Evolutionary conservation across 37 sponge, comb jelly and placozoan species (phyloP).

Genomic region (Agelas oroides): DNA sequence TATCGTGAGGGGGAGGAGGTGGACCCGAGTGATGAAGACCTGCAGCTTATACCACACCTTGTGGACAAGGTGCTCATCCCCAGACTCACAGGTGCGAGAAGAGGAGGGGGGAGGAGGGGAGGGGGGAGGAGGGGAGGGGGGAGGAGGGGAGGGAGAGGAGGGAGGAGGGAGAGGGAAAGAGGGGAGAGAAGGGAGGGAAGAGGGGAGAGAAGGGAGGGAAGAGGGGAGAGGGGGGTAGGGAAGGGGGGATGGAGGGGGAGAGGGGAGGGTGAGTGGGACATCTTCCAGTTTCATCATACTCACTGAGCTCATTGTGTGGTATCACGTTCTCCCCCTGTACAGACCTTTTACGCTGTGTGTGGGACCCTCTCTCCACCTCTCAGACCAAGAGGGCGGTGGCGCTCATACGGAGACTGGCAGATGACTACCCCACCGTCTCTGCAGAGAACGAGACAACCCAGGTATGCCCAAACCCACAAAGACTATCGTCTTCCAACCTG

Average conservation of each 20-base stretch:
- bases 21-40: constrained; percentile 60
- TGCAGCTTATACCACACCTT: constrained; percentile 60
- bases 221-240: too few species aligned
- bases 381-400: constrained; percentile 49
- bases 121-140: too few species aligned
- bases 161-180: too few species aligned
- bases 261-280: too few species aligned
- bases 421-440: constrained; percentile 68
- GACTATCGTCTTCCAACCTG: too few species aligned
- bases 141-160: too few species aligned
- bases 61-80: constrained; percentile 68
- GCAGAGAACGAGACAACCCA: constrained; percentile 6
- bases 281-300: too few species aligned
- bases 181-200: too few species aligned
- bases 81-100: constrained; percentile 73
- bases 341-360: constrained; percentile 61
- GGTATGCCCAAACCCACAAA: not conserved
- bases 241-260: too few species aligned
- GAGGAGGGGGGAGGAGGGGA: too few species aligned
- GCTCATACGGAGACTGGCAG: constrained; percentile 26
- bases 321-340: not conserved
- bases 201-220: too few species aligned
- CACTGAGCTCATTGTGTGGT: too few species aligned
- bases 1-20: constrained; percentile 25
- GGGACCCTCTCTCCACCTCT: constrained; percentile 77